Conservation (phyloP, 2,797 vertebrate species). For the Eulemur coronatus region DNA sequence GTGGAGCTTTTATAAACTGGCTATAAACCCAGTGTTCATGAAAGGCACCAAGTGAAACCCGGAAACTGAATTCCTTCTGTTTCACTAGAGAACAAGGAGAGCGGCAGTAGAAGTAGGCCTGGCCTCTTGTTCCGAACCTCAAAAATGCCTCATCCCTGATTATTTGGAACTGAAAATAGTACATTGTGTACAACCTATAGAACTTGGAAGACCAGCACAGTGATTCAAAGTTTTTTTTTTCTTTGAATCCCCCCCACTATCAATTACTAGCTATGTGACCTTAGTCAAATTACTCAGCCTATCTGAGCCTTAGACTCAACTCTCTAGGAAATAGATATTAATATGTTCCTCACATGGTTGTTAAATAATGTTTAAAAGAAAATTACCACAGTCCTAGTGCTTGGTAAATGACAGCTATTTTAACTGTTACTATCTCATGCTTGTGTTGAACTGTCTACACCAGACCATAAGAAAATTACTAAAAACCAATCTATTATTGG, state of each 20-base stretch:
- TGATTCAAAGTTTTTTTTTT: not conserved
- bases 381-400: not conserved
- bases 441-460: not conserved
- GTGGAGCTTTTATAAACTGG: not conserved
- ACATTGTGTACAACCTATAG: not conserved
- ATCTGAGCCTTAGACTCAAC: not conserved
- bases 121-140: not conserved
- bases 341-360: not conserved
- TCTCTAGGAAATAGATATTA: slow-evolving; percentile 7
- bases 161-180: not conserved
- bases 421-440: slow-evolving; percentile 9
- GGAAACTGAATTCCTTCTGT: not conserved
- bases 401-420: slow-evolving; percentile 31
- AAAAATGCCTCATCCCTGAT: not conserved
- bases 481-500: not conserved
- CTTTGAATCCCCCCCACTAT: not conserved
- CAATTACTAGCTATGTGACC: not conserved
- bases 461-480: not conserved
- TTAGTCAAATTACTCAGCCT: slow-evolving; percentile 49
- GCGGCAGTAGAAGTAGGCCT: not conserved
- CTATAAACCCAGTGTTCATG: not conserved
- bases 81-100: not conserved
- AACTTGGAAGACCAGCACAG: not conserved
- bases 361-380: slow-evolving; percentile 40
- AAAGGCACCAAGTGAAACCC: not conserved